Evolutionary conservation across 2,797 vertebrate genomes (phyloP).

Genomic region (Anguilla megastoma): DNA sequence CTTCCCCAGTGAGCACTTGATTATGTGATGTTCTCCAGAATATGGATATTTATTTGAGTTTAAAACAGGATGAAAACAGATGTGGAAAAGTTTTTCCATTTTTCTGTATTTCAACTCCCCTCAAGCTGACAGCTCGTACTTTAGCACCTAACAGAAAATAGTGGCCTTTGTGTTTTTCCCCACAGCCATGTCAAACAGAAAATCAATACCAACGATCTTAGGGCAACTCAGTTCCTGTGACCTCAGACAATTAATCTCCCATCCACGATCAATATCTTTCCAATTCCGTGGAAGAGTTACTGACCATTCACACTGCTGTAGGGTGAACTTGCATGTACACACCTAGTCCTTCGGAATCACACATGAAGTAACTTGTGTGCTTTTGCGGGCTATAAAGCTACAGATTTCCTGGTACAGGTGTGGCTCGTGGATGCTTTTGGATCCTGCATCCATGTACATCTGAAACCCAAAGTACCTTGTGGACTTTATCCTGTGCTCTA

Average conservation of each 20-base stretch:
- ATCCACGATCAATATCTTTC: conserved; percentile 1
- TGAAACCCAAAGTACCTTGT: background rate
- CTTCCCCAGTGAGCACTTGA: background rate
- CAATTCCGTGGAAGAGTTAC: background rate
- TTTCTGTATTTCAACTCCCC: background rate
- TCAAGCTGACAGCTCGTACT: too few relatives aligned
- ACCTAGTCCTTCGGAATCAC: background rate
- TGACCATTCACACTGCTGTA: background rate
- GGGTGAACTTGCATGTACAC: background rate
- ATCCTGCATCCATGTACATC: background rate
- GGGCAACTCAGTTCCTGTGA: background rate
- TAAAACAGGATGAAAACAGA: background rate
- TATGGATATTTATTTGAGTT: background rate
- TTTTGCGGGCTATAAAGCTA: background rate
- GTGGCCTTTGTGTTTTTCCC: background rate
- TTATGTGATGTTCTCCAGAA: background rate
- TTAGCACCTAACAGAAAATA: background rate
- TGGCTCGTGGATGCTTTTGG: background rate
- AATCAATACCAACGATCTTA: background rate
- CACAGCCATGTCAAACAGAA: background rate
- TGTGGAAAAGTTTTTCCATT: background rate
- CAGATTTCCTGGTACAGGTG: background rate
- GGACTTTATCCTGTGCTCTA: background rate
- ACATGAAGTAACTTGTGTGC: background rate
- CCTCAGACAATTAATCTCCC: background rate